A percentile compares a stretch with the other conserved stretches of the same genome.
These are phyloP conservation scores for Radopholus similis DNA, from an alignment of 1,140 invertebrate species.

Conservation along the genomic window DNA sequence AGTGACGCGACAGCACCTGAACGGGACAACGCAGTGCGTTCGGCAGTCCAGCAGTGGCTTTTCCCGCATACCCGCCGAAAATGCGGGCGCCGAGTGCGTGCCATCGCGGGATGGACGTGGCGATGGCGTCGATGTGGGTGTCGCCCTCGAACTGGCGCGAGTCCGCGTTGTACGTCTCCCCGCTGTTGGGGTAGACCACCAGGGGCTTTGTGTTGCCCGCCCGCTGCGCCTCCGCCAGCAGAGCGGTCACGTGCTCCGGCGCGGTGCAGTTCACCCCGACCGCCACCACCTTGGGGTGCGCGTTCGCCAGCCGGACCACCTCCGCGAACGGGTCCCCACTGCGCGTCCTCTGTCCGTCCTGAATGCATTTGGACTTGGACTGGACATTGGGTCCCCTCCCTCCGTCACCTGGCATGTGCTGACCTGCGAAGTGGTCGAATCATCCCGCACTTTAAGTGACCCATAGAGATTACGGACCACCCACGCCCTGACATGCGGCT, in stretches of 20 bases:
- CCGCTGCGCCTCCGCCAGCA: slow-evolving; percentile 65
- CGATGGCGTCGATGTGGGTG: slow-evolving; percentile 13
- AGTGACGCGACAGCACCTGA: slow-evolving; percentile 35
- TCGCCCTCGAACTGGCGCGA: slow-evolving; percentile 32
- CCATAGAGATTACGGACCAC: no score
- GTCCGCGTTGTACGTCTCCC: slow-evolving; percentile 66
- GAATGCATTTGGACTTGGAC: slow-evolving; percentile 10
- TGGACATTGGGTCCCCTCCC: not conserved
- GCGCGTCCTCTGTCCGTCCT: slow-evolving; percentile 32
- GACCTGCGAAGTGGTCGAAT: no score
- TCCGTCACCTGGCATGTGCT: slow-evolving; percentile 39
- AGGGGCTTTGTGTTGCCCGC: slow-evolving; percentile 46
- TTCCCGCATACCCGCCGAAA: no score
- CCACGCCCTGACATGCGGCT: slow-evolving; percentile 64
- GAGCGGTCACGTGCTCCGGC: slow-evolving; percentile 66
- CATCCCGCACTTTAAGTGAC: no score
- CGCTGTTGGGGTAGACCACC: slow-evolving; percentile 72
- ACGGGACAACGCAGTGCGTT: no score
- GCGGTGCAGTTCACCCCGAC: slow-evolving; percentile 81
- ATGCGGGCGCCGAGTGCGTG: slow-evolving; percentile 24
- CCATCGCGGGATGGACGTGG: slow-evolving; percentile 26
- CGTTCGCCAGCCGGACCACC: slow-evolving; percentile 18
- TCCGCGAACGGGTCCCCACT: slow-evolving; percentile 36
- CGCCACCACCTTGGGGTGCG: slow-evolving; percentile 69
- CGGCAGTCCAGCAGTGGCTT: no score